Evolutionary conservation across 1,140 invertebrate species (phyloP), one percentile per base, ranked within the genome.

Genomic region (Hydropsyche tenuis): DNA sequence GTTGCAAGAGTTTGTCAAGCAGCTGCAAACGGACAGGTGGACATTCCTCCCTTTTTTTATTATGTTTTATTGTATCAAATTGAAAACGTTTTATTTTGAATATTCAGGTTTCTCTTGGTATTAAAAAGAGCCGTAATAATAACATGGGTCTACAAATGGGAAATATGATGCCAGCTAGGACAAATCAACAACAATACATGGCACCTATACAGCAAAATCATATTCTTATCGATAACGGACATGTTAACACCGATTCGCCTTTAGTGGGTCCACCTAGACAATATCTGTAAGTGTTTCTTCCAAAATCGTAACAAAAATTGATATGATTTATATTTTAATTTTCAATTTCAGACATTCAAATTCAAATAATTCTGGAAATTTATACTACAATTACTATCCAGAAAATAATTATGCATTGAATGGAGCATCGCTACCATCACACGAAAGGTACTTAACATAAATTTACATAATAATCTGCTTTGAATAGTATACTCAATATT

Each of bases 1-100:
- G 96, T 98, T 6, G 91, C 95, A 71, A 85, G 96, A 65, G 96
- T 99, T 88, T 93, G 93, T 72, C 88, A 89, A 51, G 93, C 95
- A 0, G 91, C 93, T 0, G 83, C 89, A n/a, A 88, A 90, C 70
- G 94, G 94, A 16, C 87, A 91, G 78, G 95, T 94, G 5, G 12
- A 14, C 30, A 25, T n/a, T n/a, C n/a, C n/a, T n/a, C n/a, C n/a
- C n/a, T n/a, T 30, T 63, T 63, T 30, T 16, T 4, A 20, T 46
- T 46, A 12, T 46, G 2, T 4, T 46, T 4, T 53, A 20, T 63
- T 63, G 14, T n/a, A 1, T 63, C 4, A 51, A 3, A 7, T n/a
- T 64, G 5, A 11, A 11, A 27, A 42, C 14, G 37, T 18, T 66
- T 51, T 70, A n/a, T n/a, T 64, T 42, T 65, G 5, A 22, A 73